Base-by-base conservation (phyloP, 2,113 vertebrate genomes). In the Otocyon megalotis region DNA sequence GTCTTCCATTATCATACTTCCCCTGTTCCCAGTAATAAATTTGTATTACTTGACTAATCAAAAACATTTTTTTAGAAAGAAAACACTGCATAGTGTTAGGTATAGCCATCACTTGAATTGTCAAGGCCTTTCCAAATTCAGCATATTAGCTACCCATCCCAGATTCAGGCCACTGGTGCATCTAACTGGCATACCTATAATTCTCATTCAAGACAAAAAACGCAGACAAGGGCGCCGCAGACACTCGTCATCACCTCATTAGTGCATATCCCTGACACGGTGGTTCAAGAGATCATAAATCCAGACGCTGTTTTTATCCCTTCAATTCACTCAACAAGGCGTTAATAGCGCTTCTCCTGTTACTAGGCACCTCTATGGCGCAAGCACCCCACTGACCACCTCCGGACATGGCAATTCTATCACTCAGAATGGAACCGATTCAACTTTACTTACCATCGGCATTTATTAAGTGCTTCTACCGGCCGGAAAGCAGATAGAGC, bases 11-110 rank as follows among this genome's bases (percentile, higher is more conserved):
- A 60, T 35, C 8, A 13, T n/a, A 67, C 54, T 63, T 94, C 69
- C 19, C 26, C 60, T 85, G 69, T 88, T 90, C 91, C 67, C 76
- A 86, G 74, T 35, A 79, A 95, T 60, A 84, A 76, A 74, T 50
- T 15, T 54, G 20, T 43, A n/a, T 58, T 67, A 72, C 24, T 7
- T 53, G 58, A 86, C 56, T 24, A 80, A 80, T 6, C 53, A 87
- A 19, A 82, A 84, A 96, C 86, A 14, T 5, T 63, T 6, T 37
- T 54, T 84, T 30, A 74, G 26, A 50, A 83, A 76, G 2, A 86
- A 86, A 86, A 86, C 24, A 74, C 56, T 50, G 5, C 6, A 24
- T 2, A 56, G 28, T 26, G 48, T 88, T 62, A 72, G 17, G 14
- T 22, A 67, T 0, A 63, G 30, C 56, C 56, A 62, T 58, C n/a